phyloP scores from a whole-genome alignment of 2,888 invertebrate species.

The Clusia tigrina region DNA sequence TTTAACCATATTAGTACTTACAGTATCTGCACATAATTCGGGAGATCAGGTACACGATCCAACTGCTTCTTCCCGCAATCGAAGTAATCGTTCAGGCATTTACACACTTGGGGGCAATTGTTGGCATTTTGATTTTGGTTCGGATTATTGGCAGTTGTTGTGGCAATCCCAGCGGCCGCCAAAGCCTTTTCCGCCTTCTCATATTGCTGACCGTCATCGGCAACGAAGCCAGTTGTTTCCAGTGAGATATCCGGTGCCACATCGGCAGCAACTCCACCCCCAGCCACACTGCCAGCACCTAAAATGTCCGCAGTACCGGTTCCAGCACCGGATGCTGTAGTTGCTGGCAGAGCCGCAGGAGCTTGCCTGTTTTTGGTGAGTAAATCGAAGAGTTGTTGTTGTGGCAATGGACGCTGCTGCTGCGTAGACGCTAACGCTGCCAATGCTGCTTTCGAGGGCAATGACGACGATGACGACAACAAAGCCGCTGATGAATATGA shows the following conservation, averaged over 20 bases:
- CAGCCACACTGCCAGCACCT: constrained; percentile 30
- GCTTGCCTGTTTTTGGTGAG: constrained; percentile 45
- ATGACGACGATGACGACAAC: constrained; percentile 18
- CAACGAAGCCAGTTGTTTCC: constrained; percentile 57
- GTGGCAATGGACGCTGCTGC: constrained; percentile 45
- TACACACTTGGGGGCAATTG: constrained; percentile 72
- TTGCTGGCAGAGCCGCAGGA: constrained; percentile 11
- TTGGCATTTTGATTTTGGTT: constrained; percentile 35
- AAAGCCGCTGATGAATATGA: constrained; percentile 33
- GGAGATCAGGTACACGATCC: constrained; percentile 76
- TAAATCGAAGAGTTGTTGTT: constrained; percentile 56
- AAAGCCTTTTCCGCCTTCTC: constrained; percentile 53
- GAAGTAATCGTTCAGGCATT: constrained; percentile 76
- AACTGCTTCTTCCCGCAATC: constrained; percentile 79
- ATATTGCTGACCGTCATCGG: constrained; percentile 59
- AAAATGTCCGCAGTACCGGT: background rate
- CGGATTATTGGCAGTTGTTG: constrained; percentile 27
- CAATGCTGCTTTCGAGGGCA: constrained; percentile 19
- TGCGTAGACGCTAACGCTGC: constrained; percentile 20
- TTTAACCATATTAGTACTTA: too few relatives aligned
- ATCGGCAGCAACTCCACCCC: constrained; percentile 33
- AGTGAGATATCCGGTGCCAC: constrained; percentile 39
- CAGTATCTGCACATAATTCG: constrained; percentile 79
- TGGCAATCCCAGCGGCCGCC: constrained; percentile 40
- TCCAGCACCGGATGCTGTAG: constrained; percentile 23